A percentile compares a stretch with the other conserved stretches of the same genome.
phyloP scores from a whole-genome alignment of 2,888 invertebrate genomes.

The Charanyca ferruginea region DNA sequence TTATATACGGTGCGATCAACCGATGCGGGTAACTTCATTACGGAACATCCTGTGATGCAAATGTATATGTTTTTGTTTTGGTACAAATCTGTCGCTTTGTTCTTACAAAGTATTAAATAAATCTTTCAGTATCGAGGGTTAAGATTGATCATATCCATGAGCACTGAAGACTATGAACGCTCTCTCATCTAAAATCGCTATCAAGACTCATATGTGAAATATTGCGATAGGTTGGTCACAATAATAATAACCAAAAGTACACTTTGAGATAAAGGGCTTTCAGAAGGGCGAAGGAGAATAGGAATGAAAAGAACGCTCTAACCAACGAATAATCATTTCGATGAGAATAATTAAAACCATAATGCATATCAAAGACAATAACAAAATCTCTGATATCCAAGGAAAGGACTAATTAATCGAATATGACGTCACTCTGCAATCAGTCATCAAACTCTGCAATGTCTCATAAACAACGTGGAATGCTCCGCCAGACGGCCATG shows the following conservation, averaged over 20 bases:
- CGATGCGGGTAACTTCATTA: constrained; percentile 40
- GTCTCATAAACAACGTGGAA: constrained; percentile 46
- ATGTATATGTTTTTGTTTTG: neutral
- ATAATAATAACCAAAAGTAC: no score
- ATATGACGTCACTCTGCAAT: constrained; percentile 31
- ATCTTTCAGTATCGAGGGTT: no score
- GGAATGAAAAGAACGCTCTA: no score
- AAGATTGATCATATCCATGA: no score
- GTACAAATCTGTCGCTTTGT: neutral
- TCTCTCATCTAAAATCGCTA: neutral
- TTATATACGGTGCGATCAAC: constrained; percentile 36
- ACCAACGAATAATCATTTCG: neutral
- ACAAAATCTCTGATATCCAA: constrained; percentile 35
- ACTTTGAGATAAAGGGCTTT: no score
- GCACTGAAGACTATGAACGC: no score
- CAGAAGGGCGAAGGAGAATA: no score
- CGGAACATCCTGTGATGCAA: neutral
- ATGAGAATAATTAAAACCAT: constrained; percentile 24
- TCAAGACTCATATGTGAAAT: neutral
- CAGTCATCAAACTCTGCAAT: constrained; percentile 32
- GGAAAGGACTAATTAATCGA: constrained; percentile 37
- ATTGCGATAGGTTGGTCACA: neutral
- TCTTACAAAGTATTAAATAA: neutral
- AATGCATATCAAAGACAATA: constrained; percentile 47
- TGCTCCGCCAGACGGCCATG: constrained; percentile 8